Evolutionary conservation across 2,888 invertebrate species (phyloP).

Genomic region (Monochamus alternatus): DNA sequence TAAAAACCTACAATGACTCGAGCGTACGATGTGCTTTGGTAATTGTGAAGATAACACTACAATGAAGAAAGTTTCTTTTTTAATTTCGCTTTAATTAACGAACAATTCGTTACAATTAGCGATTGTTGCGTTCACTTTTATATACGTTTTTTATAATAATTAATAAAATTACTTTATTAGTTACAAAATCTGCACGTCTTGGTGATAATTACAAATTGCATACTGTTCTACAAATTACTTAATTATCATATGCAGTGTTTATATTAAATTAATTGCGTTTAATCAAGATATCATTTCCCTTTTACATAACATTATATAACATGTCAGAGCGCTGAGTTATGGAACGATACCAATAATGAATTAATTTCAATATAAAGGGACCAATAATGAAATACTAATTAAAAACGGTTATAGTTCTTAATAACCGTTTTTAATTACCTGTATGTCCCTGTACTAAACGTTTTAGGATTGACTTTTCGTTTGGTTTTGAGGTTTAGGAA

Average conservation of each 20-base stretch:
- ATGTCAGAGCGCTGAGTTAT: no score
- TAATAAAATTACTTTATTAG: conserved; percentile 27
- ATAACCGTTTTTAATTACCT: no score
- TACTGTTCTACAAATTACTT: not conserved
- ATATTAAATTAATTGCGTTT: not conserved
- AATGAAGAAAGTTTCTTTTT: conserved; percentile 43
- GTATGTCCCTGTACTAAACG: no score
- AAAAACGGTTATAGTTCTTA: no score
- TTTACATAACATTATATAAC: no score
- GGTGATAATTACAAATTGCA: conserved; percentile 8
- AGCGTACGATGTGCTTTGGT: conserved; percentile 22
- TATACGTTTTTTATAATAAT: conserved; percentile 4
- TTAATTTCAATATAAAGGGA: no score
- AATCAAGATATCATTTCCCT: no score
- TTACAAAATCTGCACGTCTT: conserved; percentile 8
- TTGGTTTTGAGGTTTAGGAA: no score
- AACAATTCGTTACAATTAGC: conserved; percentile 46
- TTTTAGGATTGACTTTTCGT: no score
- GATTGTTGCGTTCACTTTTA: conserved; percentile 39
- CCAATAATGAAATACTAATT: no score
- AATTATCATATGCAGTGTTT: not conserved
- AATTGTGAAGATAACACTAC: conserved; percentile 37
- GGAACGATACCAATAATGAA: no score
- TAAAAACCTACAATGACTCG: conserved; percentile 16
- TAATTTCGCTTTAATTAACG: conserved; percentile 47